These are phyloP conservation scores for Gallinago stenura DNA, from an alignment of 2,797 vertebrate genomes.

Conservation along the genomic window DNA sequence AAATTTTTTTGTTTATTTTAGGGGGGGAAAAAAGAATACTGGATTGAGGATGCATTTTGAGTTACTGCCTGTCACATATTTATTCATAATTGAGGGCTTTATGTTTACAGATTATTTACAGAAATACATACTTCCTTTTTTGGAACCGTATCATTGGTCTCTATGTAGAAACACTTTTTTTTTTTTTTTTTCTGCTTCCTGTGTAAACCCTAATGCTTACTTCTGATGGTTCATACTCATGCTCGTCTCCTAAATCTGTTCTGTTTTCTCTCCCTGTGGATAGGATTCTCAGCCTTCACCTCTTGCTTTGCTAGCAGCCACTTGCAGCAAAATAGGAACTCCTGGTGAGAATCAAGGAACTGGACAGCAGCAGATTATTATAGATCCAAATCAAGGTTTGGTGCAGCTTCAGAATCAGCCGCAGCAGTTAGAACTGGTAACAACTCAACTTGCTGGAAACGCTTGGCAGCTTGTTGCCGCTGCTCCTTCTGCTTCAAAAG, in stretches of 20 bases:
- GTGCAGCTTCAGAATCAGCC: constrained; percentile 89
- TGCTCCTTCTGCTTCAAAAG: constrained; percentile 88
- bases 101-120: constrained; percentile 44
- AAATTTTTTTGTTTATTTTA: neutral
- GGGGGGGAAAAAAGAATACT: neutral
- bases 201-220: constrained; percentile 44
- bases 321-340: constrained; percentile 99
- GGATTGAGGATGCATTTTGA: neutral
- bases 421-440: constrained; percentile 95
- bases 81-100: neutral
- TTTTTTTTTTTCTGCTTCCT: constrained; percentile 57
- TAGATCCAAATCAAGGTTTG: constrained; percentile 93
- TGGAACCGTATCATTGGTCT: neutral
- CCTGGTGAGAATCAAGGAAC: constrained; percentile 88
- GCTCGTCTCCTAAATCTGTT: constrained; percentile 87
- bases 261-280: constrained; percentile 74
- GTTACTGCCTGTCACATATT: neutral
- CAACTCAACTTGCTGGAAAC: constrained; percentile 94
- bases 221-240: constrained; percentile 72
- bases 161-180: neutral
- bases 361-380: constrained; percentile 92
- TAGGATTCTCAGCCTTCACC: constrained; percentile 98
- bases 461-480: constrained; percentile 97
- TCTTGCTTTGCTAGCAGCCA: constrained; percentile 96
- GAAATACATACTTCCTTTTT: constrained; percentile 50